Percentiles rank a stretch among this genome's conserved stretches.
These are phyloP conservation scores for Apostichopus californicus DNA, from an alignment of 35 echinoderm and acorn worm genomes.

Conservation along the genomic window DNA sequence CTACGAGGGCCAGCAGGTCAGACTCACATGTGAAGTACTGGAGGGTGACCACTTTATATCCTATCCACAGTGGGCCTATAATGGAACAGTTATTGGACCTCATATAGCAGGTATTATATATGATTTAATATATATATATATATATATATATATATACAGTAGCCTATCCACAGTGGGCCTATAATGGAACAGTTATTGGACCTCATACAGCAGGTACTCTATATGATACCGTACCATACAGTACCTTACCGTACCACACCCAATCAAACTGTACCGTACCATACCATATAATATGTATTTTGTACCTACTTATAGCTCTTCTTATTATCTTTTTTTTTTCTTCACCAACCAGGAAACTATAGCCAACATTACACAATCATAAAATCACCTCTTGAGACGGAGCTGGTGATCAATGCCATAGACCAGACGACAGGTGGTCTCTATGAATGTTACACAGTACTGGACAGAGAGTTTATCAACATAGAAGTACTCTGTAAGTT, in stretches of 20 bases:
- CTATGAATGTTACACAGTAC: constrained; percentile 65
- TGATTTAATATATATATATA: too few species aligned
- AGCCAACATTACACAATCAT: constrained; percentile 19
- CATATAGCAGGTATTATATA: not conserved
- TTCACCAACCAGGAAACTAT: not conserved
- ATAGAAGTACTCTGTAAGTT: constrained; percentile 48
- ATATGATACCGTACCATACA: not conserved
- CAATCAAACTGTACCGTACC: too few species aligned
- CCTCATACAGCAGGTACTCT: not conserved
- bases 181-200: constrained; percentile 36
- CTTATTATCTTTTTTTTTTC: not conserved
- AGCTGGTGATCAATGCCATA: constrained; percentile 60
- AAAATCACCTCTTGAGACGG: constrained; percentile 42
- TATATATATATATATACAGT: not conserved
- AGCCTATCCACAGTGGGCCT: constrained; percentile 68
- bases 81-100: constrained; percentile 39
- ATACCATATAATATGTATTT: not conserved
- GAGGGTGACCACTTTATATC: constrained; percentile 79
- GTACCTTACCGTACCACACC: not conserved
- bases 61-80: constrained; percentile 69
- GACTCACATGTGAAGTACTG: constrained; percentile 60
- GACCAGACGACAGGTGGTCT: constrained; percentile 29
- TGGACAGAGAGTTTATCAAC: constrained; percentile 39
- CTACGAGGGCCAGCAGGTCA: constrained; percentile 50
- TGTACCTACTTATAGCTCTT: not conserved